phyloP scores from a whole-genome alignment of 1,140 invertebrate species.

The Philotrypesis tridentata region DNA sequence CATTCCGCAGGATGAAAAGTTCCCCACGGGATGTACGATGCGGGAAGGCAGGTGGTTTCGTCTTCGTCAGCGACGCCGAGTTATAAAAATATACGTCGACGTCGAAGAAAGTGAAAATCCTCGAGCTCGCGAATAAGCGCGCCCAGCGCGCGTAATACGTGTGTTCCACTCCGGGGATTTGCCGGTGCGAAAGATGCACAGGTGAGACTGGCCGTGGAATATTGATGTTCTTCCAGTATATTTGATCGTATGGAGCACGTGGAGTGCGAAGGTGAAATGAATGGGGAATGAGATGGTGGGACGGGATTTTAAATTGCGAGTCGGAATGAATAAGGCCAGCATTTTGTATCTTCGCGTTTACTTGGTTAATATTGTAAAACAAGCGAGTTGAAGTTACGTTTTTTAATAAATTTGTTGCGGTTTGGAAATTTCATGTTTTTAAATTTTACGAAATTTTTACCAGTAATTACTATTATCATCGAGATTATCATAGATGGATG shows the following conservation, averaged over 20 bases:
- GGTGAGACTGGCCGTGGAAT: not conserved
- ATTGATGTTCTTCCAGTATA: not conserved
- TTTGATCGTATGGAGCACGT: not conserved
- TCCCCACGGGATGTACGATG: constrained; percentile 19
- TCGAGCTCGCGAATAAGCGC: constrained; percentile 10
- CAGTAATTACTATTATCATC: too few species aligned
- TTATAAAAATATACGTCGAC: constrained; percentile 15
- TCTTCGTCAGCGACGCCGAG: constrained; percentile 3
- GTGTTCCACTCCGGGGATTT: not conserved
- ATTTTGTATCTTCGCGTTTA: not conserved
- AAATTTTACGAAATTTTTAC: too few species aligned
- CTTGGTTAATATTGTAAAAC: not conserved
- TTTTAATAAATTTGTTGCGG: too few species aligned
- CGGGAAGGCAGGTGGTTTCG: constrained; percentile 18
- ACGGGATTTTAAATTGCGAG: not conserved
- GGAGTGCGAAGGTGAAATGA: not conserved
- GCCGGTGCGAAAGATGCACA: not conserved
- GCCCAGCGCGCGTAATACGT: too few species aligned
- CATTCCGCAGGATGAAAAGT: constrained; percentile 40
- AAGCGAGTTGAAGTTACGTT: not conserved
- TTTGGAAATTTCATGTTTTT: too few species aligned
- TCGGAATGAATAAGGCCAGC: not conserved
- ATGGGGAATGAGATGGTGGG: not conserved
- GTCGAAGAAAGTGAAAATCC: constrained; percentile 26
- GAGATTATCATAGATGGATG: too few species aligned